Conservation (phyloP, 2,888 invertebrate species). For the Yponomeuta evonymella region DNA sequence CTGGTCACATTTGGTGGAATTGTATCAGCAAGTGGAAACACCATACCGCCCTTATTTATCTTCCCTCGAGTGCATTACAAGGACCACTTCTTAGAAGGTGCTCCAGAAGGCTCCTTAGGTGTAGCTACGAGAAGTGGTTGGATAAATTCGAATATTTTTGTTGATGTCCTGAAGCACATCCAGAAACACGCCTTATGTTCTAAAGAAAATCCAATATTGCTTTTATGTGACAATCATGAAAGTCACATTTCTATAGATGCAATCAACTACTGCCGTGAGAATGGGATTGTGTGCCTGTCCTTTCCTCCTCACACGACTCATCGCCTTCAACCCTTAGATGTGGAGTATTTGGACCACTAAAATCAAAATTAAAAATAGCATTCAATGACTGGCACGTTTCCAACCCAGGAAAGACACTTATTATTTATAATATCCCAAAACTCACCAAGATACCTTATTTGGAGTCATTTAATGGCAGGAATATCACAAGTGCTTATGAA, state of each 20-base stretch:
- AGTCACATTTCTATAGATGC: conserved; percentile 26
- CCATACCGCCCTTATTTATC: conserved; percentile 30
- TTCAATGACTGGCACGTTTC: conserved; percentile 25
- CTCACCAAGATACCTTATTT: conserved; percentile 24
- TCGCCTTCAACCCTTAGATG: conserved; percentile 27
- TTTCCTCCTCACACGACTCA: conserved; percentile 25
- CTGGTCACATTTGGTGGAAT: conserved; percentile 29
- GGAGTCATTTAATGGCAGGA: conserved; percentile 26
- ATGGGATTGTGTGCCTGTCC: conserved; percentile 26
- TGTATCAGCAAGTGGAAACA: conserved; percentile 27
- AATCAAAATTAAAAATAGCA: conserved; percentile 23
- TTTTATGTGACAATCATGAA: conserved; percentile 28
- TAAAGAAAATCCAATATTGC: conserved; percentile 24
- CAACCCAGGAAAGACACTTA: conserved; percentile 25
- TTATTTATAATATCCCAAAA: conserved; percentile 23
- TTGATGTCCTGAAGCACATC: conserved; percentile 30
- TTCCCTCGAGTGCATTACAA: conserved; percentile 25
- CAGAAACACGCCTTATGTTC: conserved; percentile 22
- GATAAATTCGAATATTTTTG: conserved; percentile 33
- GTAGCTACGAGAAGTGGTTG: conserved; percentile 32
- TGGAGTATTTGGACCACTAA: conserved; percentile 26
- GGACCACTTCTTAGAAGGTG: conserved; percentile 25
- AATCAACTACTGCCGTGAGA: conserved; percentile 25
- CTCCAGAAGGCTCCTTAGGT: conserved; percentile 28
- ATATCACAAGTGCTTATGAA: conserved; percentile 24